Percentiles rank a stretch among this genome's conserved stretches.
Evolutionary conservation across 1,140 invertebrate species (phyloP).

Genomic region (Lethocerus indicus): DNA sequence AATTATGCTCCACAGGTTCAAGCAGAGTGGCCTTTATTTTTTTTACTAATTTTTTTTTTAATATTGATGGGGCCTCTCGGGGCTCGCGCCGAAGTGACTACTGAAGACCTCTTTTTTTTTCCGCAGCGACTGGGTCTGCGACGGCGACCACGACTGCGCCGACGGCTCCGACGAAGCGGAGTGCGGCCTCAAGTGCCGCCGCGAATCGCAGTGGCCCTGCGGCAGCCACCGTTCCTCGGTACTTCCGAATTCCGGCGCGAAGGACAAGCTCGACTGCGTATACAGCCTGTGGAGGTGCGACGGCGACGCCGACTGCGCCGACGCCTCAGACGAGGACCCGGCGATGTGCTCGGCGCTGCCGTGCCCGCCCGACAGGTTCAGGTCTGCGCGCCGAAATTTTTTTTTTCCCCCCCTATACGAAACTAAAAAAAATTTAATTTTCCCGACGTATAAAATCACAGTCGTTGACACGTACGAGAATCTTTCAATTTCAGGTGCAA

Average conservation of each 20-base stretch:
- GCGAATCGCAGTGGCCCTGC: neutral
- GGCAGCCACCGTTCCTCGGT: too few species aligned
- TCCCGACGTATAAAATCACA: neutral
- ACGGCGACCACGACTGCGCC: conserved; percentile 40
- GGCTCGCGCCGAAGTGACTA: too few species aligned
- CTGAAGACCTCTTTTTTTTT: conserved; percentile 18
- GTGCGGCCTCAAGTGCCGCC: conserved; percentile 24
- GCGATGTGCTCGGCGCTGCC: conserved; percentile 20
- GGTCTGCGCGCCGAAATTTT: neutral
- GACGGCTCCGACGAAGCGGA: conserved; percentile 38
- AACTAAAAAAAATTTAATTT: neutral
- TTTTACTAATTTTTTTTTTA: too few species aligned
- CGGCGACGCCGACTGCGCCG: conserved; percentile 48
- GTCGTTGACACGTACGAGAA: too few species aligned
- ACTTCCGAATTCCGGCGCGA: neutral
- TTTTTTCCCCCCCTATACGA: neutral
- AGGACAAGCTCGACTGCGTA: conserved; percentile 25
- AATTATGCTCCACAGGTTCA: too few species aligned
- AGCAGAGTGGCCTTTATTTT: too few species aligned
- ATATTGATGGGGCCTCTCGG: too few species aligned
- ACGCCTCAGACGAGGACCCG: conserved; percentile 42
- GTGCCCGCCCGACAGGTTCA: conserved; percentile 22
- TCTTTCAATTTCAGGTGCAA: conserved; percentile 22
- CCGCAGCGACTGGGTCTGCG: conserved; percentile 35
- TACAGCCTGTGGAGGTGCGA: conserved; percentile 37